These are phyloP conservation scores for Caenorhabditis wallacei DNA, from an alignment of 2,888 invertebrate species.

Conservation along the genomic window DNA sequence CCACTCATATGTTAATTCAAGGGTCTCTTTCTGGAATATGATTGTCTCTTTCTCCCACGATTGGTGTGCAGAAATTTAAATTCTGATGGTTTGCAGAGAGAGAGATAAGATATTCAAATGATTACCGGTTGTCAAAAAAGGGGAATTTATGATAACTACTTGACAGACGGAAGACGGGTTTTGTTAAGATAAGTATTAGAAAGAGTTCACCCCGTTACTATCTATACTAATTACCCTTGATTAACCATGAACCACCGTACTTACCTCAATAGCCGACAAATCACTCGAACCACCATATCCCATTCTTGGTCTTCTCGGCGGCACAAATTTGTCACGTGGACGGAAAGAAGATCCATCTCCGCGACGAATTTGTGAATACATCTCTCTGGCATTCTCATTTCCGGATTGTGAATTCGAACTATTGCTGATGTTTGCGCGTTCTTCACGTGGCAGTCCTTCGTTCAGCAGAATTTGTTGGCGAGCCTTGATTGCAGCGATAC, in stretches of 20 bases:
- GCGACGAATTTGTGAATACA: slow-evolving; percentile 46
- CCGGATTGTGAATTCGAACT: slow-evolving; percentile 25
- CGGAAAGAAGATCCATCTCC: slow-evolving; percentile 21
- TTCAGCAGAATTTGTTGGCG: slow-evolving; percentile 41
- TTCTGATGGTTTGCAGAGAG: neutral
- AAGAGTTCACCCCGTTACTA: too few species aligned
- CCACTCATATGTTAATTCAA: neutral
- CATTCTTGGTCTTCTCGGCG: slow-evolving; percentile 39
- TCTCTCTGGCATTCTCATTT: slow-evolving; percentile 7
- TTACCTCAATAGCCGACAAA: slow-evolving; percentile 56
- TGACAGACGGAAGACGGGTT: neutral
- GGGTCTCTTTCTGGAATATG: neutral
- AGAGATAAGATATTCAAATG: slow-evolving; percentile 28
- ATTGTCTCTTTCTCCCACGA: slow-evolving; percentile 15
- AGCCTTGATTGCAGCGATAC: slow-evolving; percentile 32
- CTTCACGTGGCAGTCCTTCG: slow-evolving; percentile 18
- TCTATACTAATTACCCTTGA: neutral
- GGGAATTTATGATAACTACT: neutral
- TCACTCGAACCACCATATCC: slow-evolving; percentile 44
- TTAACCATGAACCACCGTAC: neutral
- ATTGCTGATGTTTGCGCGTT: slow-evolving; percentile 27
- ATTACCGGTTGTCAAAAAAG: neutral
- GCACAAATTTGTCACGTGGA: slow-evolving; percentile 25
- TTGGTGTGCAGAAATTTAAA: slow-evolving; percentile 23
- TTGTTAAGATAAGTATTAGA: neutral